Percentiles rank a stretch among this genome's conserved stretches.
Conservation (phyloP, 2,888 invertebrate genomes). For the Epinotia demarniana region DNA sequence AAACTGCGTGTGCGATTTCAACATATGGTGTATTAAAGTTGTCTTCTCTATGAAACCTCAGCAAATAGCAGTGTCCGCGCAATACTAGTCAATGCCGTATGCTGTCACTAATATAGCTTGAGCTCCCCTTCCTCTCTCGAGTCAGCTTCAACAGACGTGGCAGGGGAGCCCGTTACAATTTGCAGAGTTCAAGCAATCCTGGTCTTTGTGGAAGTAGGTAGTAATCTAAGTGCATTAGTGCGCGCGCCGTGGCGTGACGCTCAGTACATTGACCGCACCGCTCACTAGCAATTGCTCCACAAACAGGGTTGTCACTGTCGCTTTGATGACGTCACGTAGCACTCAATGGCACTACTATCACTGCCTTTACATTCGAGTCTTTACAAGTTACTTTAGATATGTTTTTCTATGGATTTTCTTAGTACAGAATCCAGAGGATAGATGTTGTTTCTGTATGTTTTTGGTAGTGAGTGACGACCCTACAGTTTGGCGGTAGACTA, state of each 20-base stretch:
- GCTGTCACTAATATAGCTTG: conserved; percentile 53
- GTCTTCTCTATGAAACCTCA: conserved; percentile 63
- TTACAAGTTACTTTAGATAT: neutral
- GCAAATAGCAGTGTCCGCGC: conserved; percentile 72
- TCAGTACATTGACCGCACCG: conserved; percentile 78
- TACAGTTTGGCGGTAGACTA: conserved; percentile 61
- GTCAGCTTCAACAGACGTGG: neutral
- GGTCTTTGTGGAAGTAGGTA: conserved; percentile 69
- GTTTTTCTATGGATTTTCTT: neutral
- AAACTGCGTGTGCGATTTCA: conserved; percentile 55
- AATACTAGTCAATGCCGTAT: conserved; percentile 68
- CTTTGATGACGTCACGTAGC: conserved; percentile 42
- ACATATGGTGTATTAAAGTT: conserved; percentile 34
- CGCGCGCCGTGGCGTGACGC: conserved; percentile 79
- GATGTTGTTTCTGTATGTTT: neutral
- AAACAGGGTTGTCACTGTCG: conserved; percentile 69
- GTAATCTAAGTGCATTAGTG: conserved; percentile 82
- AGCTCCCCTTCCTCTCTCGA: conserved; percentile 52
- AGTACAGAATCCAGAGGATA: neutral
- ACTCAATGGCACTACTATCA: neutral
- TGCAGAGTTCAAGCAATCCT: conserved; percentile 57
- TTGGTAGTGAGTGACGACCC: conserved; percentile 52
- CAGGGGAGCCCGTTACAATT: conserved; percentile 44
- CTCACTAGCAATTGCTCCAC: conserved; percentile 75
- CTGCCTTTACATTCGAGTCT: conserved; percentile 7